These are phyloP conservation scores for Emys orbicularis DNA, from an alignment of 2,797 vertebrate genomes.

Conservation along the genomic window DNA sequence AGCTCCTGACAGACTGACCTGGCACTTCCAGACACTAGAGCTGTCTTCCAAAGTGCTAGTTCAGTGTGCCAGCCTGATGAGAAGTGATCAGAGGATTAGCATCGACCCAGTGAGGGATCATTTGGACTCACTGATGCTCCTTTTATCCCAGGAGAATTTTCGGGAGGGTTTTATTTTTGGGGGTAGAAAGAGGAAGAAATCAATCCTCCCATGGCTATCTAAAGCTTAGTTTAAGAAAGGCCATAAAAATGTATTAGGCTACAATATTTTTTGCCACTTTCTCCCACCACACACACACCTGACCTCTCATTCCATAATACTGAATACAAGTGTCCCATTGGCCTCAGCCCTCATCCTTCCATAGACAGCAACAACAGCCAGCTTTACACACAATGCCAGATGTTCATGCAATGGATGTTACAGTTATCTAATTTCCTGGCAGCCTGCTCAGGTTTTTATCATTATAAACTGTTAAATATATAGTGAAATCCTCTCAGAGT, in stretches of 20 bases:
- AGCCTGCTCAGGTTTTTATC: constrained; percentile 71
- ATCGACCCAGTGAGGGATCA: neutral
- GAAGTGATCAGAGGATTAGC: neutral
- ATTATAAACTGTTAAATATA: constrained; percentile 73
- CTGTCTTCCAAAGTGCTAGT: neutral
- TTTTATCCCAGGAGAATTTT: constrained; percentile 11
- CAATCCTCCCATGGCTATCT: neutral
- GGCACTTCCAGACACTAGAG: neutral
- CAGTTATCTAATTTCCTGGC: constrained; percentile 68
- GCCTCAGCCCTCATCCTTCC: constrained; percentile 26
- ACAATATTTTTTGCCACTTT: neutral
- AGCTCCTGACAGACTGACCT: neutral
- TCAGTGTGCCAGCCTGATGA: neutral
- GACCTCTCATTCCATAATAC: constrained; percentile 4
- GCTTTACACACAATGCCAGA: constrained; percentile 56
- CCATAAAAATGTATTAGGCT: neutral
- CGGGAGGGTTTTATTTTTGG: neutral
- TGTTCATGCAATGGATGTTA: constrained; percentile 64
- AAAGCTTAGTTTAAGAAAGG: neutral
- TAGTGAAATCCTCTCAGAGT: constrained; percentile 66
- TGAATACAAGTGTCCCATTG: constrained; percentile 37
- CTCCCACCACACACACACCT: neutral
- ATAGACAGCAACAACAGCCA: constrained; percentile 31
- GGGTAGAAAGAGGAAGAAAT: neutral
- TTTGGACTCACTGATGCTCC: neutral